A percentile compares a stretch with the other conserved stretches of the same genome.
Evolutionary conservation across 2,113 vertebrate genomes (phyloP).

Genomic region (Bubo blakistoni): DNA sequence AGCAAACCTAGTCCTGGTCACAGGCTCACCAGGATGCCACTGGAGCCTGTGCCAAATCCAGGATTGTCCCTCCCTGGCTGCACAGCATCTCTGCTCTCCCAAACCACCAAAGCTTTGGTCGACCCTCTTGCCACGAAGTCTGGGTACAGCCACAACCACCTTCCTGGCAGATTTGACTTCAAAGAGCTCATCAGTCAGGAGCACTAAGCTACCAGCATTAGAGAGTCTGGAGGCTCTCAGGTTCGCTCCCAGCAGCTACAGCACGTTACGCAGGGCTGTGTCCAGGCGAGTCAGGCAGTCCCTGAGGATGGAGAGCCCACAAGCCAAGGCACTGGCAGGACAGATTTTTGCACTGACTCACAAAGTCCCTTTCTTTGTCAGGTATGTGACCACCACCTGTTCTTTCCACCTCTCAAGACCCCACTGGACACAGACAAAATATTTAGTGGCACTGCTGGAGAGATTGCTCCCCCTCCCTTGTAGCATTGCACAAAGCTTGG

Average conservation of each 20-base stretch:
- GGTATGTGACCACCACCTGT: not conserved
- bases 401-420: not conserved
- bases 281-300: not conserved
- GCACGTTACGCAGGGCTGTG: not conserved
- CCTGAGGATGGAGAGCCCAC: not conserved
- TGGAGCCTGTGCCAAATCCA: not conserved
- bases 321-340: accelerated
- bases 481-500: not conserved
- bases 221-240: not conserved
- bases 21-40: not conserved
- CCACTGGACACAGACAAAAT: too few relatives aligned
- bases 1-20: not conserved
- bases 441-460: not conserved
- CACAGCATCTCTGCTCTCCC: not conserved
- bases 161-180: not conserved
- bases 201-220: not conserved
- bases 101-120: not conserved
- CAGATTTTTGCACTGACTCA: not conserved
- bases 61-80: not conserved
- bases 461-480: not conserved
- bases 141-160: not conserved
- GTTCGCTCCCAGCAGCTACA: not conserved
- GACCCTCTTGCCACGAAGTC: not conserved
- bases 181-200: not conserved
- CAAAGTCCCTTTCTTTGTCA: not conserved